Evolutionary conservation across 2,113 vertebrate species (phyloP).

Genomic region (Elephas maximus): DNA sequence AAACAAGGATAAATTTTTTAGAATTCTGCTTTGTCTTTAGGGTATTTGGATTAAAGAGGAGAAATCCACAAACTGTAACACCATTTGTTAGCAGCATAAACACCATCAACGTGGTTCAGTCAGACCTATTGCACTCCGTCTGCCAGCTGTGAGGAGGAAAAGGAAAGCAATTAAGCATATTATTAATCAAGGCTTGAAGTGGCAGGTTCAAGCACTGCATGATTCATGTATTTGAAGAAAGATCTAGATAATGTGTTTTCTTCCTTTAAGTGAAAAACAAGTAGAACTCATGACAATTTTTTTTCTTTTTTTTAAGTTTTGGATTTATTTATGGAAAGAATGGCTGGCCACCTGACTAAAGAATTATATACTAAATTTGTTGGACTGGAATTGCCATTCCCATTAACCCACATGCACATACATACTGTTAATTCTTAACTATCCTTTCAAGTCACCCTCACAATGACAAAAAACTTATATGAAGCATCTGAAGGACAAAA

Average conservation of each 20-base stretch:
- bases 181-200: constrained; percentile 85
- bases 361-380: background rate
- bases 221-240: constrained; percentile 81
- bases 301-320: background rate
- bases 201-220: constrained; percentile 70
- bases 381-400: background rate
- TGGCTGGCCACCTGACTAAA: background rate
- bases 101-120: background rate
- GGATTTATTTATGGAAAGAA: background rate
- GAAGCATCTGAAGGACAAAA: background rate
- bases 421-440: background rate
- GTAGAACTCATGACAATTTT: background rate
- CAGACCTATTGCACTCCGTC: constrained; percentile 77
- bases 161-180: constrained; percentile 84
- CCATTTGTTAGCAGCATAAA: constrained; percentile 77
- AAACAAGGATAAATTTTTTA: constrained; percentile 36
- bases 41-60: constrained; percentile 73
- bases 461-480: background rate
- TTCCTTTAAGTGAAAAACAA: constrained; percentile 79
- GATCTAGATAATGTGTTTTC: constrained; percentile 74
- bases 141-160: constrained; percentile 81
- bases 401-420: background rate
- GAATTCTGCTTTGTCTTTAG: constrained; percentile 73
- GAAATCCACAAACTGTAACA: constrained; percentile 63
- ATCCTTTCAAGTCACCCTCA: background rate